Conservation (phyloP, 2,113 vertebrate genomes). For the Nothobranchius kuhntae region DNA sequence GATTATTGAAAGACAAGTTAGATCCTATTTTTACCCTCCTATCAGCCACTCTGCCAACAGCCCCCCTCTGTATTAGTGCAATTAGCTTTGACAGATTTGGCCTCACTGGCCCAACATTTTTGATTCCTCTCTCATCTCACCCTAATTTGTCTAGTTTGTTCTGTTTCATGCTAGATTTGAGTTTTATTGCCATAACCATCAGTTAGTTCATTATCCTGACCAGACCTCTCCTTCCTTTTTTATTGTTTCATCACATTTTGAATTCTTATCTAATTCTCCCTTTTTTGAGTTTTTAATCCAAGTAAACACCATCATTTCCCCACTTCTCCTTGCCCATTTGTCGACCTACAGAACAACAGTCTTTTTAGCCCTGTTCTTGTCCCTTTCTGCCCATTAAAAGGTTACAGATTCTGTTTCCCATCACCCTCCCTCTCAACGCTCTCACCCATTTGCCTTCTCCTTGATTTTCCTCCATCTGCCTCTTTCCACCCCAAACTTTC, state of each 20-base stretch:
- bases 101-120: not conserved
- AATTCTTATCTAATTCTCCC: not conserved
- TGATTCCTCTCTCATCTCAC: not conserved
- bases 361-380: no score
- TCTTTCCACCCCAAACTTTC: not conserved
- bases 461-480: not conserved
- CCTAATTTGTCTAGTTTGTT: conserved; percentile 1
- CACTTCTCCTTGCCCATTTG: not conserved
- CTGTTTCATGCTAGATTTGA: conserved; percentile 1
- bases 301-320: not conserved
- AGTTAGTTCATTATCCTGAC: not conserved
- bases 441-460: not conserved
- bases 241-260: not conserved
- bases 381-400: not conserved
- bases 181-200: not conserved
- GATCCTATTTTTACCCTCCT: conserved; percentile 23
- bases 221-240: not conserved
- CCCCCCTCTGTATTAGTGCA: not conserved
- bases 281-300: not conserved
- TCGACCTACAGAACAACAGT: no score
- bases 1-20: conserved; percentile 5
- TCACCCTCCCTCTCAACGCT: not conserved
- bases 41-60: not conserved
- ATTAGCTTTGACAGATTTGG: conserved; percentile 17
- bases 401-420: not conserved